Percentiles rank a stretch among this genome's conserved stretches.
These are phyloP conservation scores for Anastrepha obliqua DNA, from an alignment of 1,140 invertebrate species.

Conservation along the genomic window DNA sequence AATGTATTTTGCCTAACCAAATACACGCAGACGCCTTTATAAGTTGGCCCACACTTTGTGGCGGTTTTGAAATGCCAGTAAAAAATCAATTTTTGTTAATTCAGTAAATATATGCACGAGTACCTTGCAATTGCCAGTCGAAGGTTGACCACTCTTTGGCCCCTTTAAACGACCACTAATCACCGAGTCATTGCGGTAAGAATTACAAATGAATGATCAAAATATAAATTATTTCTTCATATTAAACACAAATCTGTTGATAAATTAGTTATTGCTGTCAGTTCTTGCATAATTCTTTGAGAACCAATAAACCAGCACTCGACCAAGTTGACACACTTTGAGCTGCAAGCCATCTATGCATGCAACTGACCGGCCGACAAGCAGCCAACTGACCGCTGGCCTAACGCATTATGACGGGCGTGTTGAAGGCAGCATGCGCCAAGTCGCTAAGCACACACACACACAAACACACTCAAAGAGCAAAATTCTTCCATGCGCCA, in stretches of 20 bases:
- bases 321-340: background rate
- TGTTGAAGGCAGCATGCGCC: background rate
- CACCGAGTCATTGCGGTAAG: background rate
- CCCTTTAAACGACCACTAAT: background rate
- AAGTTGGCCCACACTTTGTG: too few relatives aligned
- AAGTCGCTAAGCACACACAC: background rate
- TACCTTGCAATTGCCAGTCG: too few relatives aligned
- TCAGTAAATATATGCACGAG: too few relatives aligned
- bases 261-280: background rate
- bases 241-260: background rate
- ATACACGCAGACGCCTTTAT: too few relatives aligned
- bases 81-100: too few relatives aligned
- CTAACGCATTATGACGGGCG: constrained; percentile 30
- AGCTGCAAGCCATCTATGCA: background rate
- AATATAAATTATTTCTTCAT: background rate
- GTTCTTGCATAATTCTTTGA: background rate
- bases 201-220: background rate
- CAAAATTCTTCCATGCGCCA: background rate
- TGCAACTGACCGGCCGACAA: background rate
- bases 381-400: background rate
- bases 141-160: background rate
- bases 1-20: too few relatives aligned
- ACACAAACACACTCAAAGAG: background rate
- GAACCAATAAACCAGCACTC: background rate
- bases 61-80: too few relatives aligned